Evolutionary conservation across 2,888 invertebrate genomes (phyloP).

Genomic region (Rhogogaster chlorosoma): DNA sequence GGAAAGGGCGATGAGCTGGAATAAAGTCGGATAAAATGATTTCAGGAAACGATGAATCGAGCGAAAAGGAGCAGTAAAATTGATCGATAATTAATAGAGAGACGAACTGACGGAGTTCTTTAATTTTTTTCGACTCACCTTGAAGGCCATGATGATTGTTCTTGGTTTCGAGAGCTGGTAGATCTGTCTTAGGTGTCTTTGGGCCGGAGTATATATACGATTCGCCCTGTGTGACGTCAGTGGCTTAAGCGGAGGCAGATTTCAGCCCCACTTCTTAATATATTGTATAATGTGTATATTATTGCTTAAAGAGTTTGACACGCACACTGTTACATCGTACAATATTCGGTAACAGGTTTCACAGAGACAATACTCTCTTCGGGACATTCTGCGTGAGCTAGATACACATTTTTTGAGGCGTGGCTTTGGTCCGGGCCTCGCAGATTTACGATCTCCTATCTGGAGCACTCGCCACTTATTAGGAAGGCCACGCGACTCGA

Average conservation of each 20-base stretch:
- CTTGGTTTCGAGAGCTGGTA: slow-evolving; percentile 60
- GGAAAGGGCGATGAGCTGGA: slow-evolving; percentile 64
- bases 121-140: slow-evolving; percentile 62
- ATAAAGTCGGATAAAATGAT: not conserved
- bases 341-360: slow-evolving; percentile 45
- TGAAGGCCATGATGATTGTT: slow-evolving; percentile 68
- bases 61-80: not conserved
- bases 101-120: not conserved
- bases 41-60: not conserved
- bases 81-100: not conserved
- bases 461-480: slow-evolving; percentile 45
- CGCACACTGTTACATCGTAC: slow-evolving; percentile 23
- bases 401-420: slow-evolving; percentile 42
- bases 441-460: slow-evolving; percentile 50
- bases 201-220: slow-evolving; percentile 67
- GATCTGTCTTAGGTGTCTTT: slow-evolving; percentile 61
- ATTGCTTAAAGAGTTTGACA: not conserved
- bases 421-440: slow-evolving; percentile 40
- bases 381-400: not conserved
- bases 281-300: not conserved
- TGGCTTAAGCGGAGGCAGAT: slow-evolving; percentile 50
- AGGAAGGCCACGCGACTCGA: slow-evolving; percentile 42
- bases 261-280: slow-evolving; percentile 37
- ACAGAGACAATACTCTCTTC: slow-evolving; percentile 50
- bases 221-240: slow-evolving; percentile 54